These are phyloP conservation scores for Acrobeloides nanus DNA, from an alignment of 2,888 invertebrate genomes.

Conservation along the genomic window DNA sequence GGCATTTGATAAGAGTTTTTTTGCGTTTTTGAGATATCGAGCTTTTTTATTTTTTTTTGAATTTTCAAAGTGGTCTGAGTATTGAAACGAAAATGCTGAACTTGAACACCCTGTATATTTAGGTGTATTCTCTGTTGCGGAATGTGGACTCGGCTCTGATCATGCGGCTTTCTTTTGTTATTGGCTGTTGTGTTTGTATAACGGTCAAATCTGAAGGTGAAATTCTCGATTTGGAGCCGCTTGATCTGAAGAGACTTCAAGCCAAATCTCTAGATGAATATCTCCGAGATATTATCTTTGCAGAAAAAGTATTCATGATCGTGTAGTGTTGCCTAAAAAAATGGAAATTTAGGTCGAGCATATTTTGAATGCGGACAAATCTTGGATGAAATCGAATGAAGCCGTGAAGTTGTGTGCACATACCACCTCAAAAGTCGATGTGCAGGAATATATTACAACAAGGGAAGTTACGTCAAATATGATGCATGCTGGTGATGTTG, in stretches of 20 bases:
- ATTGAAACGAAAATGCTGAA: too few relatives aligned
- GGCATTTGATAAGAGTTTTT: too few relatives aligned
- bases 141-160: conserved; percentile 25
- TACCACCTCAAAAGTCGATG: conserved; percentile 11
- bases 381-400: conserved; percentile 22
- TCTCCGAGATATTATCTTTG: conserved; percentile 26
- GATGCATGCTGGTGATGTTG: conserved; percentile 20
- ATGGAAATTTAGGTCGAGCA: conserved; percentile 21
- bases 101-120: neutral
- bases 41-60: too few relatives aligned
- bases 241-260: conserved; percentile 24
- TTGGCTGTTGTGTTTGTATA: conserved; percentile 31
- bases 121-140: conserved; percentile 12
- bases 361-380: conserved; percentile 23
- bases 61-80: too few relatives aligned
- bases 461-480: conserved; percentile 28
- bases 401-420: conserved; percentile 17
- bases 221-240: conserved; percentile 28
- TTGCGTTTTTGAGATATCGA: too few relatives aligned
- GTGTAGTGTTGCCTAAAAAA: neutral
- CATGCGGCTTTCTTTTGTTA: conserved; percentile 30
- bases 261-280: conserved; percentile 25
- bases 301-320: conserved; percentile 24
- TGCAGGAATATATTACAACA: conserved; percentile 8
- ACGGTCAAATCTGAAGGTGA: conserved; percentile 26